Evolutionary conservation across 2,113 vertebrate genomes (phyloP).

Genomic region (Calcarius ornatus): DNA sequence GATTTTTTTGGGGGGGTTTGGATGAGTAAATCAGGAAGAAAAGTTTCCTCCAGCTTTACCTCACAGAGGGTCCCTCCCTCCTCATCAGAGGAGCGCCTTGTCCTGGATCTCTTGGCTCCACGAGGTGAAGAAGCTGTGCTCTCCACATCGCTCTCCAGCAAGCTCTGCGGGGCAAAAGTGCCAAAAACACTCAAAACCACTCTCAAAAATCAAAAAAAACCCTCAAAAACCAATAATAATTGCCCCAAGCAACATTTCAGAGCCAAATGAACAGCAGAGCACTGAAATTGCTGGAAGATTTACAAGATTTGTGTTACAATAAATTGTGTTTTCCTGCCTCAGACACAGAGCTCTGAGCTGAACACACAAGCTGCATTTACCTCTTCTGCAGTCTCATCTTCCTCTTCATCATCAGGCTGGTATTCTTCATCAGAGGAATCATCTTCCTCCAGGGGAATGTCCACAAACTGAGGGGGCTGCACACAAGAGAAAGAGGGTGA

Average conservation of each 20-base stretch:
- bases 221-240: background rate
- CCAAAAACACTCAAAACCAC: background rate
- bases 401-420: constrained; percentile 91
- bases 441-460: constrained; percentile 92
- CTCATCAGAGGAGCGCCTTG: constrained; percentile 69
- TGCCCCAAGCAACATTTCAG: background rate
- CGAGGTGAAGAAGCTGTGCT: constrained; percentile 86
- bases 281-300: background rate
- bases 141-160: constrained; percentile 92
- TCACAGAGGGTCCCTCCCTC: constrained; percentile 61
- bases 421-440: constrained; percentile 97
- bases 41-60: constrained; percentile 14
- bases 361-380: constrained; percentile 41
- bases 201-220: background rate
- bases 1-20: background rate
- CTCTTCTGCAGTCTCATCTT: constrained; percentile 93
- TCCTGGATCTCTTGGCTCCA: constrained; percentile 53
- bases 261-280: background rate
- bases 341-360: background rate
- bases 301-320: background rate
- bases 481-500: background rate
- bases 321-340: background rate
- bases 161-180: constrained; percentile 67
- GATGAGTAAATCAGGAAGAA: background rate
- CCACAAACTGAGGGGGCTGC: constrained; percentile 93